Conservation (phyloP, 2,888 invertebrate genomes). For the Ypsolopha scabrella region DNA sequence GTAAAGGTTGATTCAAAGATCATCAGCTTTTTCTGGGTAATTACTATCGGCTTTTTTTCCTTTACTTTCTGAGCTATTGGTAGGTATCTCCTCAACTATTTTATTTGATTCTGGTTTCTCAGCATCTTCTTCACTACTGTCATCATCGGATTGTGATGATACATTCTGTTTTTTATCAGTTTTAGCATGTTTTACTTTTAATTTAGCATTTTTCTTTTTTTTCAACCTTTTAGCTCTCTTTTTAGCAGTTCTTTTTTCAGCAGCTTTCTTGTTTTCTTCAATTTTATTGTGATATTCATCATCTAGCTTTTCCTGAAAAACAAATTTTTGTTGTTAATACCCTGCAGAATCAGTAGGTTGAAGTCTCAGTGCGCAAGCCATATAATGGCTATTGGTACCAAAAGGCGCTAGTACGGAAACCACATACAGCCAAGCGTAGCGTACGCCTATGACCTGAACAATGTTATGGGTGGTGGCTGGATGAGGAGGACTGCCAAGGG, state of each 20-base stretch:
- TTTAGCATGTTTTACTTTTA: conserved; percentile 52
- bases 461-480: no score
- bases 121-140: conserved; percentile 28
- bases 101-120: conserved; percentile 10
- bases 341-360: no score
- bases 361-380: no score
- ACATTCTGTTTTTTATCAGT: conserved; percentile 23
- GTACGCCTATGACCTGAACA: no score
- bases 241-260: conserved; percentile 89
- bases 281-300: conserved; percentile 85
- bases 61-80: background rate
- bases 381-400: no score
- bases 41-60: background rate
- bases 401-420: no score
- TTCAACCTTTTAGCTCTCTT: conserved; percentile 90
- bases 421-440: no score
- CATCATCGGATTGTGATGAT: conserved; percentile 39
- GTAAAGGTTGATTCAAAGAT: no score
- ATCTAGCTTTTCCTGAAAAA: conserved; percentile 81
- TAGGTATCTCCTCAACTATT: no score
- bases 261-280: conserved; percentile 77
- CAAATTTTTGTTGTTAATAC: background rate
- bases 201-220: conserved; percentile 71
- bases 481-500: no score
- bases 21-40: background rate